These are phyloP conservation scores for Azemiops feae DNA, from an alignment of 2,113 vertebrate genomes.

Conservation along the genomic window DNA sequence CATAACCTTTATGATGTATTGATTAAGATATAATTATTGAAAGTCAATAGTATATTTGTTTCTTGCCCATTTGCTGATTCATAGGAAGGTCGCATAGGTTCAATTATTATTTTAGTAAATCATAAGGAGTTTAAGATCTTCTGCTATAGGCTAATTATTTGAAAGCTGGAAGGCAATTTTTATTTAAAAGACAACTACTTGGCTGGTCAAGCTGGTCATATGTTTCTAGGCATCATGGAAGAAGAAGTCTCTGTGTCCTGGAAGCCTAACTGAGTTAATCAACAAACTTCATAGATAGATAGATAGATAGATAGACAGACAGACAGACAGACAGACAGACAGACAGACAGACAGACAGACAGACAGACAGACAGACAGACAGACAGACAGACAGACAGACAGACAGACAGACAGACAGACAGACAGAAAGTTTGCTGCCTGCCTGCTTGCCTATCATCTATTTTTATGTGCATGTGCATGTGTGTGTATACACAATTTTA, in stretches of 20 bases:
- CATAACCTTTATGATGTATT: background rate
- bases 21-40: background rate
- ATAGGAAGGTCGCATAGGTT: background rate
- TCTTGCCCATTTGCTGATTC: background rate
- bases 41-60: background rate
- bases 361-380: too few relatives aligned
- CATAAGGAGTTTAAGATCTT: background rate
- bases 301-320: too few relatives aligned
- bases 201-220: background rate
- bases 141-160: background rate
- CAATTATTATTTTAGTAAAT: background rate
- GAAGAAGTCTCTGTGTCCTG: background rate
- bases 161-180: background rate
- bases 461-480: background rate
- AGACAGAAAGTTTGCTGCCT: too few relatives aligned
- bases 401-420: too few relatives aligned
- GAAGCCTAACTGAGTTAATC: background rate
- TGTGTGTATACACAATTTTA: background rate
- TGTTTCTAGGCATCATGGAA: background rate
- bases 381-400: too few relatives aligned
- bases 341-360: too few relatives aligned
- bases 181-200: background rate
- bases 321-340: too few relatives aligned
- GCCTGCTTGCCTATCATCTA: background rate
- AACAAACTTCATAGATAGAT: background rate